Percentiles rank a stretch among this genome's conserved stretches.
Evolutionary conservation across 2,888 invertebrate genomes (phyloP).

Genomic region (Sclerodermus sp.): DNA sequence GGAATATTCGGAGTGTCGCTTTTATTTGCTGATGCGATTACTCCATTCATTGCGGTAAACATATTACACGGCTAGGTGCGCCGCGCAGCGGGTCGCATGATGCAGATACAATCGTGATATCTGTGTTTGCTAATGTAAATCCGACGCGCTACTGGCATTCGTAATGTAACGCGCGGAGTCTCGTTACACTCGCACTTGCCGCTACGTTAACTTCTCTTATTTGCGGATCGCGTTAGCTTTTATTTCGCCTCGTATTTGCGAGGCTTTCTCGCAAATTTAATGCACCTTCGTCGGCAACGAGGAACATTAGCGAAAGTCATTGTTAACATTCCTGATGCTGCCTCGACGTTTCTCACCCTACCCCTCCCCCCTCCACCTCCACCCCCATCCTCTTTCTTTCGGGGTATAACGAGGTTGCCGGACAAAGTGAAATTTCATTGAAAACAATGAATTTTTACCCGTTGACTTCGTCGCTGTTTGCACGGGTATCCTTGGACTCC

Average conservation of each 20-base stretch:
- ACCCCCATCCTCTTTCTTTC: too few relatives aligned
- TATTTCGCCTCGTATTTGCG: neutral
- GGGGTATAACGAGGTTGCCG: too few relatives aligned
- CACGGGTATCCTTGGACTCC: too few relatives aligned
- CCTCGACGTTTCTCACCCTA: slow-evolving; percentile 7
- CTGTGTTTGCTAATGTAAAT: slow-evolving; percentile 27
- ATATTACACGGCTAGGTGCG: slow-evolving; percentile 15
- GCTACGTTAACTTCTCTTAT: slow-evolving; percentile 1
- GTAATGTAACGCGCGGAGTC: slow-evolving; percentile 15
- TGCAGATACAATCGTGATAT: slow-evolving; percentile 26
- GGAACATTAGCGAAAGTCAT: too few relatives aligned
- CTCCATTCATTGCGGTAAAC: slow-evolving; percentile 22
- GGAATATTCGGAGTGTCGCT: too few relatives aligned
- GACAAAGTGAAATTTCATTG: too few relatives aligned
- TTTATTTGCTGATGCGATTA: too few relatives aligned
- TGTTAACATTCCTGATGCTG: slow-evolving; percentile 5
- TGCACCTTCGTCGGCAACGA: neutral
- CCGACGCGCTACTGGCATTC: slow-evolving; percentile 26
- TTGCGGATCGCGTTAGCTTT: neutral
- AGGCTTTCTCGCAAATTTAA: neutral
- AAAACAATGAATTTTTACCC: too few relatives aligned
- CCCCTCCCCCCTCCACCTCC: slow-evolving; percentile 10
- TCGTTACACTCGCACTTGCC: slow-evolving; percentile 7
- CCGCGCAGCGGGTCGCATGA: slow-evolving; percentile 21
- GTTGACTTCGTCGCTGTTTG: too few relatives aligned